Base-by-base conservation (phyloP, 2,888 invertebrate species). In the Disparrhopalites patrizii region DNA sequence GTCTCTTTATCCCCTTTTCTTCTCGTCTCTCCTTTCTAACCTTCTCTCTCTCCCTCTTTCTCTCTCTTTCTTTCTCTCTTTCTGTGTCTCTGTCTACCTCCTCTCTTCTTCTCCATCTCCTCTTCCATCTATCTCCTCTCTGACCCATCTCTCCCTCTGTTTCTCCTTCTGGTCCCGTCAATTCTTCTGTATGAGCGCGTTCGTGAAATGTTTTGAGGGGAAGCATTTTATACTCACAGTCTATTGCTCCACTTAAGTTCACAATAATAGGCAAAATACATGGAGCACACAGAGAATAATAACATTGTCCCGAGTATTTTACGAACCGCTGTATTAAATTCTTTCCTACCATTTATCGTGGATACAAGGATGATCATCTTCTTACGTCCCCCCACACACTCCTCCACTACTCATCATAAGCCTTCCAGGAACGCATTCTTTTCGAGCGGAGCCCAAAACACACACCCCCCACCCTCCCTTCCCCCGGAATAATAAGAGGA, bases 131-230 rank as follows among this genome's bases (percentile, higher is more conserved):
- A 47, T 18, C 47, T 47, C 47, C 20, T 47, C 18, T 52, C 52
- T 23, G n/a, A 52, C 31, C 52, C 52, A 43, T 27, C 23, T 31
- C 40, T 40, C 10, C 20, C 40, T 33, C 47, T 64, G 57, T 57
- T 57, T 64, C 57, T 64, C n/a, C 64, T 52, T 65, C 58, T 65
- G 52, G 58, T 65, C 56, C 66, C 50, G 62, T 66, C 66, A 66
- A 55, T 66, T 50, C 62, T n/a, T n/a, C n/a, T n/a, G n/a, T n/a
- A n/a, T 62, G 36, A 30, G 28, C 47, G 50, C 51, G 36, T 55
- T 61, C 66, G 61, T 66, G 55, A 66, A 66, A 66, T 66, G 66
- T 66, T 66, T 66, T 47, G 55, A n/a, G n/a, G n/a, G 33, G 60
- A 47, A 43, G 54, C 50, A 50, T 61, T 56, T n/a, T 58, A 33